Evolutionary conservation across 2,797 vertebrate genomes (phyloP).

Genomic region (Ctenosaura bakeri): DNA sequence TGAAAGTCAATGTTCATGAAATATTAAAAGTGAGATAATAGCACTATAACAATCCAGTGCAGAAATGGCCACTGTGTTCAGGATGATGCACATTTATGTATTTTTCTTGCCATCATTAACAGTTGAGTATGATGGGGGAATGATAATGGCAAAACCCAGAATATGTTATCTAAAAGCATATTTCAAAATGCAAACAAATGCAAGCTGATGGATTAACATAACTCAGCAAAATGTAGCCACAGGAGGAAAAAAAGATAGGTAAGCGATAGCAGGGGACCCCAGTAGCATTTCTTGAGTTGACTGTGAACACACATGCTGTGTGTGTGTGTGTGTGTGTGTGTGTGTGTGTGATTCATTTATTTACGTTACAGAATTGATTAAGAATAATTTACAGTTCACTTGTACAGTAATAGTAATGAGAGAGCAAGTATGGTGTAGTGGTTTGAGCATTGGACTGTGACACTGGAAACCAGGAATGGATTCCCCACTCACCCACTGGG

Average conservation of each 20-base stretch:
- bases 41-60: no score
- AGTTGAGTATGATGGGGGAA: not conserved
- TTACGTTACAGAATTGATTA: not conserved
- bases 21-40: no score
- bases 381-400: not conserved
- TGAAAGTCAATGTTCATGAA: no score
- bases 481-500: no score
- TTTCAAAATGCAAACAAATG: conserved; percentile 16
- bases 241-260: not conserved
- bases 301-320: not conserved
- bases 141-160: not conserved
- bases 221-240: not conserved
- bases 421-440: not conserved
- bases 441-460: no score
- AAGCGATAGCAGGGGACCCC: not conserved
- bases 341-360: not conserved
- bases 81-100: not conserved
- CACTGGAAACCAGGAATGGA: no score
- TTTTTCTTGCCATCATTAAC: not conserved
- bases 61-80: not conserved
- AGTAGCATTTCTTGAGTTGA: conserved; percentile 1
- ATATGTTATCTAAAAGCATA: not conserved
- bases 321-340: not conserved
- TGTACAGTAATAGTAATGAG: not conserved
- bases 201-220: not conserved